A percentile compares a stretch with the other conserved stretches of the same genome.
These are phyloP conservation scores for Vesta saturnalis DNA, from an alignment of 2,888 invertebrate species.

Conservation along the genomic window DNA sequence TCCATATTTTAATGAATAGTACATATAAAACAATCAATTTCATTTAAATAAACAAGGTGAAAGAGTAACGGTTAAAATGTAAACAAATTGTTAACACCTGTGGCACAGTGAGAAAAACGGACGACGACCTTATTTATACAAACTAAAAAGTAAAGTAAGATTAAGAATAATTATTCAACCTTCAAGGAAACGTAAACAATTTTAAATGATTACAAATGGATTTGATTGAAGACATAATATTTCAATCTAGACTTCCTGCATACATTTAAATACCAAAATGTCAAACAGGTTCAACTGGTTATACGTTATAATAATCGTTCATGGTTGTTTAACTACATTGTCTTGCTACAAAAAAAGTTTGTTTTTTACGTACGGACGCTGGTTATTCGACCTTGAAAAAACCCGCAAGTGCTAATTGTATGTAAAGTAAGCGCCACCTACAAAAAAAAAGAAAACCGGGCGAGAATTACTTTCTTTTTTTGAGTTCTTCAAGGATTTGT, in stretches of 20 bases:
- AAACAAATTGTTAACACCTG: slow-evolving; percentile 33
- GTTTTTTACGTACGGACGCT: neutral
- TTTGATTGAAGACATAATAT: slow-evolving; percentile 9
- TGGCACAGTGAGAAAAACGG: slow-evolving; percentile 28
- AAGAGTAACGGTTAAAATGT: too few species aligned
- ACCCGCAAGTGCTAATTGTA: neutral
- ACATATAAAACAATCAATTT: too few species aligned
- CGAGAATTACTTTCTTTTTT: too few species aligned
- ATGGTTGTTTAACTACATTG: neutral
- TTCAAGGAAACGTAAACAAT: slow-evolving; percentile 12
- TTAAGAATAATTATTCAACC: slow-evolving; percentile 9
- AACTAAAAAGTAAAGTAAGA: neutral
- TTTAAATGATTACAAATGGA: slow-evolving; percentile 10
- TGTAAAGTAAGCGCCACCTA: slow-evolving; percentile 18
- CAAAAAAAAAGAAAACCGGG: too few species aligned
- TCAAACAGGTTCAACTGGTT: slow-evolving; percentile 18
- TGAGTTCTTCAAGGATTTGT: too few species aligned
- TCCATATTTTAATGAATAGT: too few species aligned
- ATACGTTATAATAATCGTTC: slow-evolving; percentile 10
- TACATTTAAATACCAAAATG: slow-evolving; percentile 5
- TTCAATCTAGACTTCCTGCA: slow-evolving; percentile 11
- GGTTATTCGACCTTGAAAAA: slow-evolving; percentile 4
- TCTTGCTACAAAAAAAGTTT: neutral
- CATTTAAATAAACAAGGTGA: too few species aligned
- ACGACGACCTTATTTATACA: slow-evolving; percentile 35